phyloP scores from a whole-genome alignment of 2,113 vertebrate species.

The Hyperoodon ampullatus region DNA sequence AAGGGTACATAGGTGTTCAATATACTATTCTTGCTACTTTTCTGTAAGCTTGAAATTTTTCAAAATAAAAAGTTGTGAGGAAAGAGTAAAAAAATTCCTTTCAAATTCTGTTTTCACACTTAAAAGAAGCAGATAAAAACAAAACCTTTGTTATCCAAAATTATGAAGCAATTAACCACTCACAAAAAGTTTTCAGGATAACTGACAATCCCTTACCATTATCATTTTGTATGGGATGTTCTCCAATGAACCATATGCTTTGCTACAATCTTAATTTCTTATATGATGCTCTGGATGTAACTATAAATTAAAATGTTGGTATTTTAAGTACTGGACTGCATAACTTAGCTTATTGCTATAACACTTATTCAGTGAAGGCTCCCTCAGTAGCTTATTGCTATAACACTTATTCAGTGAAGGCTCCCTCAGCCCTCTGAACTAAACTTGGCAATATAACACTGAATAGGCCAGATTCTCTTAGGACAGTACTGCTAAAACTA shows the following conservation, averaged over 20 bases:
- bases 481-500: background rate
- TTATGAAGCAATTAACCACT: background rate
- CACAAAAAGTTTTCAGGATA: slow-evolving; percentile 1
- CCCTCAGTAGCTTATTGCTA: background rate
- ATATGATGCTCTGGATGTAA: background rate
- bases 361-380: background rate
- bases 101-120: slow-evolving; percentile 32
- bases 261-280: background rate
- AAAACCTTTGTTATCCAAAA: slow-evolving; percentile 30
- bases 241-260: background rate
- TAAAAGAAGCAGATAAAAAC: slow-evolving; percentile 14
- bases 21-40: background rate
- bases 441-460: slow-evolving; percentile 34
- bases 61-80: slow-evolving; percentile 29
- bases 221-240: background rate
- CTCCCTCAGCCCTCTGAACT: background rate
- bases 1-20: background rate
- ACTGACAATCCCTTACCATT: background rate
- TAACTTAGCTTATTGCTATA: background rate
- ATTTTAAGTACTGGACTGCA: background rate
- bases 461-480: background rate
- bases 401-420: background rate
- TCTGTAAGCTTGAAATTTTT: background rate
- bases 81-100: background rate
- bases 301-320: background rate